Conservation (phyloP, 2,113 vertebrate genomes). For the Sitta europaea region DNA sequence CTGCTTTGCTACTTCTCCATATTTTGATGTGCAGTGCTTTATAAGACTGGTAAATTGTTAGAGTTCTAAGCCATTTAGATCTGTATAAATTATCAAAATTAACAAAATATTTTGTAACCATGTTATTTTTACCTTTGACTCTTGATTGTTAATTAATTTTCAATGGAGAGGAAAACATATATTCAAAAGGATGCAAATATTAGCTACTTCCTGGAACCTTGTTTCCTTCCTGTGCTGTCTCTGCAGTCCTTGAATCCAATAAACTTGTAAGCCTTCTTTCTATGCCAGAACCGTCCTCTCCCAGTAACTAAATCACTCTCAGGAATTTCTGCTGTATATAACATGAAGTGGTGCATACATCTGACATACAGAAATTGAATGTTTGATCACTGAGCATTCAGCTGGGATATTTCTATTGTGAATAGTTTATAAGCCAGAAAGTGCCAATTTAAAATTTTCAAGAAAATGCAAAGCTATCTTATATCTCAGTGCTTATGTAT, state of each 20-base stretch:
- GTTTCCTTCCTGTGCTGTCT: neutral
- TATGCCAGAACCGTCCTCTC: neutral
- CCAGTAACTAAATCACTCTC: neutral
- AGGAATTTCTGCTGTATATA: neutral
- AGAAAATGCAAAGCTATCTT: neutral
- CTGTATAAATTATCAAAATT: neutral
- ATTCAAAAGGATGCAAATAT: neutral
- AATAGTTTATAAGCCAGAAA: neutral
- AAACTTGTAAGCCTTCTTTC: neutral
- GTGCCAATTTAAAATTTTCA: neutral
- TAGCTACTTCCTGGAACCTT: neutral
- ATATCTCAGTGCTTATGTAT: neutral
- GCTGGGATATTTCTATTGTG: neutral
- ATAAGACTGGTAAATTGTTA: neutral
- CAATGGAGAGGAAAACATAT: neutral
- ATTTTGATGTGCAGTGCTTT: neutral
- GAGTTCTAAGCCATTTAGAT: neutral
- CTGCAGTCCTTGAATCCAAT: neutral
- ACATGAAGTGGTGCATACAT: neutral
- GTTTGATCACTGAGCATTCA: neutral
- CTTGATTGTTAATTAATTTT: neutral
- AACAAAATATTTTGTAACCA: neutral
- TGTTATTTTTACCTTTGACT: neutral
- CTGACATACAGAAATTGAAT: neutral
- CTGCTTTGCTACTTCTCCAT: neutral